Percentiles rank a stretch among this genome's conserved stretches.
These are phyloP conservation scores for Hypanus sabinus DNA, from an alignment of 2,113 vertebrate genomes.

Conservation along the genomic window DNA sequence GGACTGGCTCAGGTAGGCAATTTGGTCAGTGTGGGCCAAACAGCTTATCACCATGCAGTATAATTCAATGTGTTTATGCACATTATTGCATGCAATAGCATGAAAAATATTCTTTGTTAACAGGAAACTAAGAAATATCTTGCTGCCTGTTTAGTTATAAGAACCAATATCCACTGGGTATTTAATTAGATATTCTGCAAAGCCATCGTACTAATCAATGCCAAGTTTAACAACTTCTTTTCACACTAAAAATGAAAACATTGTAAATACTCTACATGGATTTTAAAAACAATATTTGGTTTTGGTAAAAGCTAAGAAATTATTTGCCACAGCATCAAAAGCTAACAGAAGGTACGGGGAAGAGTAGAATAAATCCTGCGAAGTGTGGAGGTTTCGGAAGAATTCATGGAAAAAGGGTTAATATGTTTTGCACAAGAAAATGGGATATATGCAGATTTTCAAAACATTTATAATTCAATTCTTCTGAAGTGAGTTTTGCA, in stretches of 20 bases:
- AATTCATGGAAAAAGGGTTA: not conserved
- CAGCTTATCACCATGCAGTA: no score
- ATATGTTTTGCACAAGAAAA: not conserved
- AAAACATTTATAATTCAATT: not conserved
- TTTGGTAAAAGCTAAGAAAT: not conserved
- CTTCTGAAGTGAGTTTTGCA: not conserved
- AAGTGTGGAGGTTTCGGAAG: no score
- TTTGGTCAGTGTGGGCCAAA: no score
- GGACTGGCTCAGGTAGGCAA: no score
- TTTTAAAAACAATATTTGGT: not conserved
- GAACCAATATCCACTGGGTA: not conserved
- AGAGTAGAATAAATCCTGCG: not conserved
- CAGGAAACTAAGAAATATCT: not conserved
- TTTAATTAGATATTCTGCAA: not conserved
- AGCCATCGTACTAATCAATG: not conserved
- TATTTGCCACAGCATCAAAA: not conserved
- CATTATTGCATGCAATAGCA: not conserved
- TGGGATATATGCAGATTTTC: not conserved
- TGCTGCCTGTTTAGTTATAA: not conserved
- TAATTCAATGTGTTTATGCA: no score
- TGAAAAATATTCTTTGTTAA: not conserved
- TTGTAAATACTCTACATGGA: not conserved
- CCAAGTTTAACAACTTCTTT: not conserved
- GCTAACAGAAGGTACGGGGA: not conserved
- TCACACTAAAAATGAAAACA: not conserved